Evolutionary conservation across 2,797 vertebrate species (phyloP), one percentile per base, ranked within the genome.

Genomic region (Uromys caudimaculatus): DNA sequence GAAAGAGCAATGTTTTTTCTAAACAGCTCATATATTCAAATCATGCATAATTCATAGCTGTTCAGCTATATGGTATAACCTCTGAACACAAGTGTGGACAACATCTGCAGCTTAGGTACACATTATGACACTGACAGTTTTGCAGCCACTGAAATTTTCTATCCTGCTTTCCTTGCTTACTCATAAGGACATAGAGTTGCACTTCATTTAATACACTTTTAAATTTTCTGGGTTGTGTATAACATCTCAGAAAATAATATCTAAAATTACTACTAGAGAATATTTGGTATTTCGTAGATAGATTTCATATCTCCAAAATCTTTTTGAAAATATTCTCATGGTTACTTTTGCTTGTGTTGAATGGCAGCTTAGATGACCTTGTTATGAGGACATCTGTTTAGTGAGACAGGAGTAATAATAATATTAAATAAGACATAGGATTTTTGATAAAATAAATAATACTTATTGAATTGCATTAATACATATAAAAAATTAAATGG

Each of bases 281-380:
- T 71, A 54, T 41, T 41, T 71, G 73, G 24, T 54, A 67, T 95
- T 93, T 82, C 44, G 76, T 50, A 47, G 35, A 62, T 62, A 62
- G 79, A 21, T 94, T 94, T 96, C 86, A 93, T 91, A 88, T 32
- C 79, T 86, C 35, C 88, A 52, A 95, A 29, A 94, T 96, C 52
- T 64, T 17, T 92, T 92, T 69, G 62, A 82, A 82, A 95, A 83
- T 90, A 82, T 83, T 90, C 44, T 96, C 29, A 87, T n/a, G 47
- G 62, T 91, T 89, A 21, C 50, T 91, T 94, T 93, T 89, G 23
- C 23, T 71, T 10, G 62, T 27, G 62, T 27, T 79, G 78, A 85
- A 79, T 84, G 56, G 94, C 88, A 92, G 56, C 60, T 90, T 93
- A 83, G 41, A 83, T 96, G 85, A 76, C 60, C 62, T 89, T 95